Percentiles rank a stretch among this genome's conserved stretches.
phyloP scores from a whole-genome alignment of 2,113 vertebrate genomes.

The Donacobius atricapilla region DNA sequence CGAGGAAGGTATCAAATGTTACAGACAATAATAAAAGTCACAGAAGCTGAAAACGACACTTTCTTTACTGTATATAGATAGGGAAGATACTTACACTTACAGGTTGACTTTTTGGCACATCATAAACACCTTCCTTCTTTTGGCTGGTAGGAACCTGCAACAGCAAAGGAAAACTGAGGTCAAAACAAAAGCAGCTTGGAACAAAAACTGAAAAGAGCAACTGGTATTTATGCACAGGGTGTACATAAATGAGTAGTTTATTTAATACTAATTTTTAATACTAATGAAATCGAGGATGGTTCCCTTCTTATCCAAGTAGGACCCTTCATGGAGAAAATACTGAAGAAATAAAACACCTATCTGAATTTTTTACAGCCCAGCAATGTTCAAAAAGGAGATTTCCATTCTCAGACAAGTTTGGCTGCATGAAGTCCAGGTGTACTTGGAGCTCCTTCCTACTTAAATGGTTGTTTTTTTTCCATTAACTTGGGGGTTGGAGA shows the following conservation, averaged over 20 bases:
- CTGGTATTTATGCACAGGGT: neutral
- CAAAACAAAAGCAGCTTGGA: neutral
- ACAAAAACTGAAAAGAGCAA: neutral
- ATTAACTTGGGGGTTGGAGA: neutral
- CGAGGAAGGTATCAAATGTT: fast-evolving
- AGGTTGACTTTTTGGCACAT: conserved; percentile 99
- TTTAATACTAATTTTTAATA: neutral
- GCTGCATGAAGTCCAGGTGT: neutral
- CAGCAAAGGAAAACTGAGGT: neutral
- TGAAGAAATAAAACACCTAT: neutral
- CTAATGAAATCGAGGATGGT: neutral
- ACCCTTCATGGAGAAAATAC: neutral
- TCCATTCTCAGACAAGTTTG: neutral
- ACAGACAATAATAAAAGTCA: neutral
- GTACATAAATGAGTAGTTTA: neutral
- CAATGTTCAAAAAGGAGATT: neutral
- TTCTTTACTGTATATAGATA: neutral
- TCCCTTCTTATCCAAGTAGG: neutral
- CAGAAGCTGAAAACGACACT: neutral
- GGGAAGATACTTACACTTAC: conserved; percentile 89
- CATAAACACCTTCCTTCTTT: conserved; percentile 99
- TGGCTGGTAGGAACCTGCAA: conserved; percentile 97
- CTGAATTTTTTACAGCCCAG: neutral
- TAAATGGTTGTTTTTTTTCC: neutral
- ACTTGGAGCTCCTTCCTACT: neutral